A percentile compares a stretch with the other conserved stretches of the same genome.
phyloP scores from a whole-genome alignment of 2,888 invertebrate species.

The Abscondita cerata region DNA sequence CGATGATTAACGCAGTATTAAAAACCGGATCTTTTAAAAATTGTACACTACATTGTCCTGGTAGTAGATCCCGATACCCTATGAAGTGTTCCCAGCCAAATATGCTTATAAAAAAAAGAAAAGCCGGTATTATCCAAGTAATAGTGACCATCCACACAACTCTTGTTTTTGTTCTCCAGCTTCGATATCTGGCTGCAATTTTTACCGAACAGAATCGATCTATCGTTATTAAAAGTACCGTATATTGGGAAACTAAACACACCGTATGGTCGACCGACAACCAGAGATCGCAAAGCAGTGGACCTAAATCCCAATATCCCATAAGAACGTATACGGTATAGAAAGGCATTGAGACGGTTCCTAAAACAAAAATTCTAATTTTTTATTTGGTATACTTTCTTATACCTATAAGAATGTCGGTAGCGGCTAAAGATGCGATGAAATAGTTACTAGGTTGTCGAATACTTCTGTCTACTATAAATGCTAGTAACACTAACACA shows the following conservation, averaged over 20 bases:
- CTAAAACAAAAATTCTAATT: constrained; percentile 59
- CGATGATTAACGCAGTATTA: constrained; percentile 95
- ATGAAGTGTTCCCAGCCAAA: constrained; percentile 99
- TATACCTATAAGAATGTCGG: constrained; percentile 95
- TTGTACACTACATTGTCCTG: constrained; percentile 94
- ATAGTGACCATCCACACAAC: constrained; percentile 96
- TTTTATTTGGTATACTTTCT: background rate
- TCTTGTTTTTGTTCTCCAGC: constrained; percentile 94
- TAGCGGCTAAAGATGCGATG: constrained; percentile 97
- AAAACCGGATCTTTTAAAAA: constrained; percentile 97
- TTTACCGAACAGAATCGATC: constrained; percentile 99
- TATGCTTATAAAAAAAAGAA: constrained; percentile 96
- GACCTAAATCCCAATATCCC: constrained; percentile 97
- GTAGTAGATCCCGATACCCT: constrained; percentile 85
- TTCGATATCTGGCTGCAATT: constrained; percentile 95
- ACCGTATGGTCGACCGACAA: constrained; percentile 98
- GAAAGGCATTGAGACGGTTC: constrained; percentile 98
- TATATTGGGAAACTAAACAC: constrained; percentile 98
- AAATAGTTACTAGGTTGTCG: constrained; percentile 99
- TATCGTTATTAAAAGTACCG: constrained; percentile 96
- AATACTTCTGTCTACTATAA: constrained; percentile 91
- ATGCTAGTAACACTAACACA: constrained; percentile 92
- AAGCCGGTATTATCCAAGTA: constrained; percentile 95
- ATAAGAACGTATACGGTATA: constrained; percentile 97
- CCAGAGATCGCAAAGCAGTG: constrained; percentile 96